Conservation (phyloP, 2,113 vertebrate species). For the Bucco capensis region DNA sequence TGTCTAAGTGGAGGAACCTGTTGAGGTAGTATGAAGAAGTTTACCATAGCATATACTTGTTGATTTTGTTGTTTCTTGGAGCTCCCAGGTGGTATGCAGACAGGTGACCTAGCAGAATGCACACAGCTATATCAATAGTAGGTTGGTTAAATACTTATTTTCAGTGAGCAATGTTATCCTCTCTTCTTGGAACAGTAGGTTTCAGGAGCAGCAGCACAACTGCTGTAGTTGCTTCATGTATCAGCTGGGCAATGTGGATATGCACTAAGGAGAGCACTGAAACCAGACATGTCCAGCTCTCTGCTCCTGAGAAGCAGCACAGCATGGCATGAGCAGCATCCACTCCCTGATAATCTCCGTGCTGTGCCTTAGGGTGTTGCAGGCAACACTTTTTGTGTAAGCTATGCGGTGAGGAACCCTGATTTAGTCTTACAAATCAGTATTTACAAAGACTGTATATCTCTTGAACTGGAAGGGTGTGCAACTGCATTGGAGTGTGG, state of each 20-base stretch:
- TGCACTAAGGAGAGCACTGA: neutral
- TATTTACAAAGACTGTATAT: neutral
- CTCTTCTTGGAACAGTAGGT: neutral
- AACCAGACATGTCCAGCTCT: neutral
- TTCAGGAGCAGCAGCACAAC: neutral
- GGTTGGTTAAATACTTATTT: neutral
- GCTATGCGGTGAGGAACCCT: neutral
- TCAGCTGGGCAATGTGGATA: neutral
- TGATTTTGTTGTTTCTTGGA: neutral
- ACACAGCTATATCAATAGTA: neutral
- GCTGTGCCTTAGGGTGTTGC: neutral
- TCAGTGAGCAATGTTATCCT: neutral
- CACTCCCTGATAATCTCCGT: neutral
- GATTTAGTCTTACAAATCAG: neutral
- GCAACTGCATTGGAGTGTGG: neutral
- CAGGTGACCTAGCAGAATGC: neutral
- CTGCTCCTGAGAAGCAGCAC: neutral
- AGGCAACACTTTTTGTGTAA: neutral
- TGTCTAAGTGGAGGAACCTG: neutral
- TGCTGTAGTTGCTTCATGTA: neutral
- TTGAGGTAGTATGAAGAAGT: neutral
- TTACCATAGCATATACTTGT: neutral
- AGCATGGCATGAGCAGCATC: neutral
- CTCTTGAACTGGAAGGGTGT: neutral
- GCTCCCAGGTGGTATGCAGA: neutral